Evolutionary conservation across 2,888 invertebrate genomes (phyloP), one percentile per base, ranked within the genome.

Genomic region (Ecdyonurus torrentis): DNA sequence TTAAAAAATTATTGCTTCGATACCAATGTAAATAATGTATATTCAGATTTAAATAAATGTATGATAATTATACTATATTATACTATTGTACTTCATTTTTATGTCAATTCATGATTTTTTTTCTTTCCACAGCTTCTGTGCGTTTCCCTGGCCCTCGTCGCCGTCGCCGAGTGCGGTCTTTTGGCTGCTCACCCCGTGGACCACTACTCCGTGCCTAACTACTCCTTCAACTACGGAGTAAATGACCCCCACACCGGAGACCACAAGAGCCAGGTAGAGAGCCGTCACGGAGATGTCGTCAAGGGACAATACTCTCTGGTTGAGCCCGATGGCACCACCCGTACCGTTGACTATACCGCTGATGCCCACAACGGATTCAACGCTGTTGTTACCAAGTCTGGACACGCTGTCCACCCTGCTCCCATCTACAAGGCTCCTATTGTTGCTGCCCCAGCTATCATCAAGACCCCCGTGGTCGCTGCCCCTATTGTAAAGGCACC

Each of bases 201-300:
- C 55, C n/a, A 20, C 55, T n/a, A 55, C 55, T 5, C 55, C 10
- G 7, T 5, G 3, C 55, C 55, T n/a, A 5, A 20, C 55, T 55
- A 55, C 55, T 55, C 55, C 55, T 55, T 55, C 55, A 55, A 20
- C 55, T 55, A 55, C 22, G 55, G 55, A 5, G 55, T 55, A 5
- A 55, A 55, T 22, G 55, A 55, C 55, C 55, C 55, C 55, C 55
- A 55, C 55, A 55, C 55, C 55, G 55, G 55, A 20, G 55, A 55
- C 55, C 55, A 55, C 55, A 55, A 55, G 55, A 55, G 55, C 55
- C 55, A 55, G 55, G 7, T 5, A 5, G 55, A 55, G 55, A 7
- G 7, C 55, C 55, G 55, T n/a, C 7, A 55, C 20, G 55, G 55
- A 18, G 55, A 55, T n/a, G 10, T 55, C 22, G 55, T 55, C 15